phyloP scores from a whole-genome alignment of 2,113 vertebrate species.

The Merops nubicus region DNA sequence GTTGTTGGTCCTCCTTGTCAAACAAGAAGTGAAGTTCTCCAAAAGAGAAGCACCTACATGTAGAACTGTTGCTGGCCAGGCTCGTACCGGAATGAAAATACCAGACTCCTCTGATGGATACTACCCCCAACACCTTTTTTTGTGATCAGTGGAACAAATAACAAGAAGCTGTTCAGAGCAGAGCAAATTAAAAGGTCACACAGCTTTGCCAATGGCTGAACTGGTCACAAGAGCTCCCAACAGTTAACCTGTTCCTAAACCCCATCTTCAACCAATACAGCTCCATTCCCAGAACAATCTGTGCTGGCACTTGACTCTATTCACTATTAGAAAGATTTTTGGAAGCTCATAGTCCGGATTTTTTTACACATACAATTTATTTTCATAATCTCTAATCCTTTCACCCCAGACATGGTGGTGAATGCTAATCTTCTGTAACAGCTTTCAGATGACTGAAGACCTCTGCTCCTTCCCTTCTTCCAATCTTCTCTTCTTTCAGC shows the following conservation, averaged over 20 bases:
- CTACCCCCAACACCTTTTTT: neutral
- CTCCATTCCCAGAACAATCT: neutral
- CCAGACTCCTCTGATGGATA: neutral
- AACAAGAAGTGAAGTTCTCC: neutral
- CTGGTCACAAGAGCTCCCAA: accelerated
- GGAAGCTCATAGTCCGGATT: neutral
- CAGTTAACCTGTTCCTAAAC: neutral
- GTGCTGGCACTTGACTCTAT: neutral
- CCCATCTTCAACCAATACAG: accelerated
- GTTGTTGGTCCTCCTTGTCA: neutral
- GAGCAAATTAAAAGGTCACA: neutral
- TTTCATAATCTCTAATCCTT: neutral
- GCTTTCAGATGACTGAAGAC: neutral
- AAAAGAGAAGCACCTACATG: neutral
- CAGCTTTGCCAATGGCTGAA: neutral
- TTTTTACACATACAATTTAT: no score
- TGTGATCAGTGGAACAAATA: neutral
- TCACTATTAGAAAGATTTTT: neutral
- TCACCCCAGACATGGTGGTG: neutral
- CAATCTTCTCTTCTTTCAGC: neutral
- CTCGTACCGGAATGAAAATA: neutral
- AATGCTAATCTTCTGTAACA: neutral
- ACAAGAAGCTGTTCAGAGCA: neutral
- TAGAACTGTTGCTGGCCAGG: neutral
- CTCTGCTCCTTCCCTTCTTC: neutral